Evolutionary conservation across 2,113 vertebrate genomes (phyloP), one percentile per base, ranked within the genome.

Genomic region (Neogobius melanostomus): DNA sequence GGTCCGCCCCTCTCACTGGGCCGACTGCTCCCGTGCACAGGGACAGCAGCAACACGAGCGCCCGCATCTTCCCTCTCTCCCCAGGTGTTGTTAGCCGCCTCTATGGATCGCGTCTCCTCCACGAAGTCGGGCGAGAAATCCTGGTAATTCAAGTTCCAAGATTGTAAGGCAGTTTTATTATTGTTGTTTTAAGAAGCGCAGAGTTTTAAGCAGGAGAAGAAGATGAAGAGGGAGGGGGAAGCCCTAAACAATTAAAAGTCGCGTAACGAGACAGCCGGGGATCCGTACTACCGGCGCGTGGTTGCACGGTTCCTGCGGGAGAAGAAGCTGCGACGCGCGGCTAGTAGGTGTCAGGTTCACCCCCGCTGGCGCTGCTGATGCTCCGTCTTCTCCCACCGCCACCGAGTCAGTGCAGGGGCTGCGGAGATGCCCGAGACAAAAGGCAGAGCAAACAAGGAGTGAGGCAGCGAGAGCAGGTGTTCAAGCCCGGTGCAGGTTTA

Each of bases 1-100:
- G 88, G 74, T 96, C 95, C 76, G 93, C 93, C 68, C 90, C 91
- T 82, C 94, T 91, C 63, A 90, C 94, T 64, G 87, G 88, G 83
- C 87, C 90, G 88, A 93, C 88, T 36, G 28, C 28, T 71, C 91
- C 87, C 64, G 90, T 76, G 59, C 78, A 74, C 64, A 91, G 21
- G 50, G 82, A 69, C 78, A 82, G 82, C 78, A 82, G 82, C 91
- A 91, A 60, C 76, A 91, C 90, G 3, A 93, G 90, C 92, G 71
- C 72, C 50, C 92, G 93, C 96, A 97, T 97, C 86, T 89, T 83
- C 21, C 54, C 36, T 36, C 79, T 36, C 79, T 36, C 80, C 60
- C 14, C 7, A 28, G 70, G 50, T 68, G 28, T 36, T 2, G 28
- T 36, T 6, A 0, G 4, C 16, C 8, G 17, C 8, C 0, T 36